Base-by-base conservation (phyloP, 1,140 invertebrate genomes). In the Bradynema listronoti region DNA sequence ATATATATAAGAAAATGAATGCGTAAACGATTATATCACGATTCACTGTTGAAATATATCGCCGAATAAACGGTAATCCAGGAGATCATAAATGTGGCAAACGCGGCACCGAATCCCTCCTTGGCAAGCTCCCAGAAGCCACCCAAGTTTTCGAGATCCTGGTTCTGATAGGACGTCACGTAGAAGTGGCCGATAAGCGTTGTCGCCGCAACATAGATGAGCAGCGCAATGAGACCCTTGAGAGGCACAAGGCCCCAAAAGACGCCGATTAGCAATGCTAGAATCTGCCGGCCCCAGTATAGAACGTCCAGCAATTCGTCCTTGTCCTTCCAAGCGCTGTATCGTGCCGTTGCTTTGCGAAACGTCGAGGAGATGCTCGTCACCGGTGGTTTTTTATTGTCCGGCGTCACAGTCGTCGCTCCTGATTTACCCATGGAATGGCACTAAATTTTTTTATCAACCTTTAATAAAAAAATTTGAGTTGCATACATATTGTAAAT, bases 101-200 rank as follows among this genome's bases (percentile, higher is more conserved):
- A 71, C 4, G 74, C 75, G 24, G 74, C 58, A 25, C 70, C 74
- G 50, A 76, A 76, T 29, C 74, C 74, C 52, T 76, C 74, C 39
- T 76, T 76, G 0, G 73, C 72, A 11, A 76, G 22, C 46, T 76
- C 74, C 73, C 71, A 77, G 47, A 78, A 76, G n/a, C 74, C 74
- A 5, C 74, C 74, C 27, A 74, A 56, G 27, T 62, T 58, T 52
- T 78, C 76, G 33, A 78, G 75, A 49, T 76, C 74, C 50, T 75
- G 57, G 69, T 65, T 55, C 56, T 75, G 73, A 46, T 61, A 75
- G 22, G 56, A 54, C 3, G 72, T 78, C 7, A 75, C 52, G 33
- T 71, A 75, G 32, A 67, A 64, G 39, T 75, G 73, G 29, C 66
- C 62, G 11, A 56, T 42, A 32, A 65, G 47, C 2, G 73, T 65